Evolutionary conservation across 2,797 vertebrate genomes (phyloP).

Genomic region (Gobio occitaniae): DNA sequence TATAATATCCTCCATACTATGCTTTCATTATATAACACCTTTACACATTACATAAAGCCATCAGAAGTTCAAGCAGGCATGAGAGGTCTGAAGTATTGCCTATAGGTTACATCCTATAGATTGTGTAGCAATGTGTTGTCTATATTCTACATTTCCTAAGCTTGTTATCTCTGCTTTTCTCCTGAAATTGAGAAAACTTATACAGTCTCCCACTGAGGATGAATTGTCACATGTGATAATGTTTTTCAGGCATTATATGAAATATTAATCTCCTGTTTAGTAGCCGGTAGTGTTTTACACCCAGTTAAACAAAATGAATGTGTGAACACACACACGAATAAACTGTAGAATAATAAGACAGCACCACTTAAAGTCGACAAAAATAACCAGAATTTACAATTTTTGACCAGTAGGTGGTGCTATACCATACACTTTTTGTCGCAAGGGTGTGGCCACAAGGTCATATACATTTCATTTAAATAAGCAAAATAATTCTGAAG

Average conservation of each 20-base stretch:
- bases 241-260: slow-evolving; percentile 28
- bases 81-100: slow-evolving; percentile 25
- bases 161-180: slow-evolving; percentile 45
- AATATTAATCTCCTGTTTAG: slow-evolving; percentile 47
- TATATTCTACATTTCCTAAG: slow-evolving; percentile 36
- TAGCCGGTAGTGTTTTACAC: slow-evolving; percentile 9
- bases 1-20: not conserved
- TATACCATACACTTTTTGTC: not conserved
- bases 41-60: not conserved
- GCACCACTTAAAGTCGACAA: not conserved
- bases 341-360: not conserved
- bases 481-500: no score
- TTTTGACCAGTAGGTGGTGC: not conserved
- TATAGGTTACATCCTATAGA: slow-evolving; percentile 44
- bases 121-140: slow-evolving; percentile 13
- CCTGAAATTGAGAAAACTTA: slow-evolving; percentile 52
- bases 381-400: not conserved
- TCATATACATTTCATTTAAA: not conserved
- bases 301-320: slow-evolving; percentile 41
- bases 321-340: slow-evolving; percentile 12
- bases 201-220: slow-evolving; percentile 48
- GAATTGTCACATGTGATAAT: slow-evolving; percentile 42
- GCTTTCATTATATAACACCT: slow-evolving; percentile 9
- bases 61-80: slow-evolving; percentile 27
- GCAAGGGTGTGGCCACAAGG: not conserved